Conservation (phyloP, 2,888 invertebrate species). For the Liodrosophila aerea region DNA sequence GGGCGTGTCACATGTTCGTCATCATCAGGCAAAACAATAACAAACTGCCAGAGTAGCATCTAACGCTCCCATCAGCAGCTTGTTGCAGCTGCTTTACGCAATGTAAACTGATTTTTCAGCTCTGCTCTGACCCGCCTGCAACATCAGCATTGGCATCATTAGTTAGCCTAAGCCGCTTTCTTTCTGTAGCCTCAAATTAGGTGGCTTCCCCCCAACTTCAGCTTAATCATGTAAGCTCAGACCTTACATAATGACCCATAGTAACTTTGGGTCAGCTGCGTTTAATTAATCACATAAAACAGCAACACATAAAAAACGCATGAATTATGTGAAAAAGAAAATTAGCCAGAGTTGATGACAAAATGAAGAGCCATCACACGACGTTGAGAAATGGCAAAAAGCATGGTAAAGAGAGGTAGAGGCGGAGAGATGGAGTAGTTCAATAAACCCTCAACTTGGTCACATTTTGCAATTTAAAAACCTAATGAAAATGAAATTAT, state of each 20-base stretch:
- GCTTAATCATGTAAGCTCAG: constrained; percentile 62
- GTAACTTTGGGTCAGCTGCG: constrained; percentile 60
- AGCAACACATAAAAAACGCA: constrained; percentile 7
- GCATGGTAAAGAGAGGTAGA: too few species aligned
- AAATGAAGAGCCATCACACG: constrained; percentile 25
- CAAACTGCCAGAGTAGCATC: constrained; percentile 25
- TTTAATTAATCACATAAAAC: constrained; percentile 66
- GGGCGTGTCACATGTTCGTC: constrained; percentile 76
- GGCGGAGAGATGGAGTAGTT: constrained; percentile 35
- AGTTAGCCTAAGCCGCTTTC: constrained; percentile 67
- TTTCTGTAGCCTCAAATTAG: constrained; percentile 56
- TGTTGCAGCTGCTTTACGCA: constrained; percentile 65
- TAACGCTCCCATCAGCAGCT: constrained; percentile 55
- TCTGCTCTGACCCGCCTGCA: constrained; percentile 32
- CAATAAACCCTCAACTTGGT: constrained; percentile 53
- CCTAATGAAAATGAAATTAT: constrained; percentile 75
- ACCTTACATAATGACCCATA: constrained; percentile 50
- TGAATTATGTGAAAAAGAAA: constrained; percentile 32
- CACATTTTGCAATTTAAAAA: constrained; percentile 58
- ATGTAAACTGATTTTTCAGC: constrained; percentile 40
- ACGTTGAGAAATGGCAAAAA: too few species aligned
- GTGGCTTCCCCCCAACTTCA: constrained; percentile 1
- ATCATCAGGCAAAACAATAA: constrained; percentile 36
- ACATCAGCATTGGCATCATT: constrained; percentile 54
- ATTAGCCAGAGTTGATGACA: constrained; percentile 53